Conservation (phyloP, 2,113 vertebrate genomes). For the Bubo bubo region DNA sequence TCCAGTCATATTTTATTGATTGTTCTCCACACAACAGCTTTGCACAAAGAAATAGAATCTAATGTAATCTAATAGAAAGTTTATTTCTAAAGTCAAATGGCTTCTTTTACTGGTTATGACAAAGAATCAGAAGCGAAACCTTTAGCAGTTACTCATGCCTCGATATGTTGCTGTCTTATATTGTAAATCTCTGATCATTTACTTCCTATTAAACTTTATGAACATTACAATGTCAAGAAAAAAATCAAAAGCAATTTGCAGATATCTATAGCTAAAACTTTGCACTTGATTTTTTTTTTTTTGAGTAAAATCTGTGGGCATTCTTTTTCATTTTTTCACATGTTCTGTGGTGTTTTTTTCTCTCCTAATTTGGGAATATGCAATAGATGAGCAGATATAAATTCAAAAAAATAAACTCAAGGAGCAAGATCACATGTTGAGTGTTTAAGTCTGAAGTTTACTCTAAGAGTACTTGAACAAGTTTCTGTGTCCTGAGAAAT, state of each 20-base stretch:
- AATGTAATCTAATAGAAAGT: background rate
- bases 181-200: background rate
- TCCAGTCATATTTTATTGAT: constrained; percentile 7
- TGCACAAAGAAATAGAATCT: background rate
- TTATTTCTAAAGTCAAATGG: constrained; percentile 1
- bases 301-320: background rate
- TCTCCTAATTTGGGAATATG: background rate
- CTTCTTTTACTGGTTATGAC: background rate
- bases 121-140: background rate
- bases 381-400: background rate
- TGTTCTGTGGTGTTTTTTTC: background rate
- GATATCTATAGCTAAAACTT: background rate
- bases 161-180: background rate
- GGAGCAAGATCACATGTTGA: background rate
- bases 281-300: background rate
- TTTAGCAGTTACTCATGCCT: background rate
- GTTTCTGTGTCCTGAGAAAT: background rate
- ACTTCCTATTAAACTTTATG: background rate
- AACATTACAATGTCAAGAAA: background rate
- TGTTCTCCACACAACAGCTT: background rate
- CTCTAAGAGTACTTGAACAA: background rate
- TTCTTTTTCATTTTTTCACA: background rate
- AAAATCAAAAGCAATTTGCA: background rate
- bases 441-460: background rate
- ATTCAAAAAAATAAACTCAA: background rate